These are phyloP conservation scores for Phocoena sinus DNA, from an alignment of 2,113 vertebrate species.

Conservation along the genomic window DNA sequence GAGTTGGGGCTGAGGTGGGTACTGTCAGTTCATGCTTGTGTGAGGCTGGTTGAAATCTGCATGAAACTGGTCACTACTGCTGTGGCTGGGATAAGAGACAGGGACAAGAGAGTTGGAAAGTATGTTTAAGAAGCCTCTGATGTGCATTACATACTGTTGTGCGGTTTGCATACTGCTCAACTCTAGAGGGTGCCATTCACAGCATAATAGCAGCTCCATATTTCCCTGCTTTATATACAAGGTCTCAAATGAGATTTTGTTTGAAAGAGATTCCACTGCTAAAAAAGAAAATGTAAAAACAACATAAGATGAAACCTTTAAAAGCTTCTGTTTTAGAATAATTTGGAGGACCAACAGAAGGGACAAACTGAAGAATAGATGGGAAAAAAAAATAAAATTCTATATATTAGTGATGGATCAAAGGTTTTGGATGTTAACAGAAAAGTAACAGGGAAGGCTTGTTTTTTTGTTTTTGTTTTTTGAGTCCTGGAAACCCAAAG, in stretches of 20 bases:
- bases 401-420: neutral
- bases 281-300: neutral
- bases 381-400: neutral
- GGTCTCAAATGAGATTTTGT: neutral
- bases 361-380: neutral
- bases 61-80: neutral
- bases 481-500: neutral
- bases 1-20: neutral
- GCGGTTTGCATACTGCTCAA: neutral
- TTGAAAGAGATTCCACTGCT: neutral
- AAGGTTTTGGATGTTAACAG: neutral
- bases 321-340: neutral
- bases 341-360: neutral
- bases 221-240: neutral
- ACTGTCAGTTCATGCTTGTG: neutral
- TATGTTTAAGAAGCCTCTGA: neutral
- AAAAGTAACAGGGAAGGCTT: neutral
- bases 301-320: neutral
- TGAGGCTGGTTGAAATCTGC: neutral
- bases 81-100: neutral
- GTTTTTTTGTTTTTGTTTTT: neutral
- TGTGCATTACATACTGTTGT: neutral
- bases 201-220: neutral
- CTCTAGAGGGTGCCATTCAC: neutral
- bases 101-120: neutral